Evolutionary conservation across 2,888 invertebrate genomes (phyloP), one percentile per base, ranked within the genome.

Genomic region (Ennomos fuscantarius): DNA sequence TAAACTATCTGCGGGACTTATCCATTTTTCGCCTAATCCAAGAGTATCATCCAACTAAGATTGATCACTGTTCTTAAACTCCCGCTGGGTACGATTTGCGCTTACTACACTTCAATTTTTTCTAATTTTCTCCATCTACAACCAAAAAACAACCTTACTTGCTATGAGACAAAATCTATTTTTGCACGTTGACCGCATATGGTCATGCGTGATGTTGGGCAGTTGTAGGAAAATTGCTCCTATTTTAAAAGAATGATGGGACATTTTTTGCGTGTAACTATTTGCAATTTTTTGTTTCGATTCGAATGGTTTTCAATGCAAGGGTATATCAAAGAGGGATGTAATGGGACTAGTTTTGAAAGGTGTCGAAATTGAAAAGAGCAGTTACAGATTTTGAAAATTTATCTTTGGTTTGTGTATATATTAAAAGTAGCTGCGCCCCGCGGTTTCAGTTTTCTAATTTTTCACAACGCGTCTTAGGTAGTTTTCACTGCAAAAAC

Each of bases 201-300:
- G 72, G 76, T 78, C 80, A 80, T 86, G 87, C 89, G 87, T 89
- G 89, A 76, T 81, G 73, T 68, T 73, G 78, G 80, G 80, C 79
- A 83, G 81, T 90, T 81, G 81, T 73, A 72, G 72, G 57, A 85
- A 55, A 86, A 87, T 89, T 84, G 89, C 70, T 69, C 73, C 83
- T 82, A 83, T 88, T 89, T 87, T 83, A 81, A 82, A 87, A 84
- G 86, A 90, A 82, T 82, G 86, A 87, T 88, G 79, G 82, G 82
- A 86, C 85, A 83, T 86, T 87, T 72, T 84, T 81, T 78, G 61
- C 50, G 13, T 53, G 74, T 71, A 83, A 86, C 80, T 84, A 79
- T 81, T 74, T 65, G 69, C 75, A 63, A 84, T 86, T 78, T 81
- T 74, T n/a, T n/a, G n/a, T n/a, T n/a, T n/a, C n/a, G n/a, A n/a